A percentile compares a stretch with the other conserved stretches of the same genome.
These are phyloP conservation scores for Drosophila subquinaria DNA, from an alignment of 2,888 invertebrate genomes.

Conservation along the genomic window DNA sequence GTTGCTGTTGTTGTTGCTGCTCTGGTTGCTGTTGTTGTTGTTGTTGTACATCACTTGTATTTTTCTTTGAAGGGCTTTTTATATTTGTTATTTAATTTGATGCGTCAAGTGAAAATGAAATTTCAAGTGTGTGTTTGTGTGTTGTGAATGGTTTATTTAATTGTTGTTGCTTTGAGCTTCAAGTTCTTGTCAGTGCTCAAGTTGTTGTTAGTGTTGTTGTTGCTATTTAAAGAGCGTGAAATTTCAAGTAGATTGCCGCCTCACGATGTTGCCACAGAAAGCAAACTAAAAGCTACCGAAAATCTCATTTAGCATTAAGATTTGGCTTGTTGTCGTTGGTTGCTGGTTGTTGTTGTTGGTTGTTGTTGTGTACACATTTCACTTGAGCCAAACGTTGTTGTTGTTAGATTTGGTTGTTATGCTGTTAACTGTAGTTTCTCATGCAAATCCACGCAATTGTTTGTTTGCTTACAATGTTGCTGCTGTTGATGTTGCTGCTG, in stretches of 20 bases:
- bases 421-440: constrained; percentile 71
- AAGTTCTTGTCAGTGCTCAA: constrained; percentile 48
- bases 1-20: constrained; percentile 11
- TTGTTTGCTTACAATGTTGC: constrained; percentile 47
- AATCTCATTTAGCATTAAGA: constrained; percentile 52
- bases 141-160: constrained; percentile 50
- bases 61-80: constrained; percentile 35
- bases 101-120: constrained; percentile 78
- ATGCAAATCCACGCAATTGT: constrained; percentile 73
- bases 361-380: constrained; percentile 56
- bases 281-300: constrained; percentile 63
- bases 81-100: constrained; percentile 74
- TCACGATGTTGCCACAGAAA: constrained; percentile 54
- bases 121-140: constrained; percentile 42
- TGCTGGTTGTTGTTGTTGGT: constrained; percentile 21
- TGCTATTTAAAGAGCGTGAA: constrained; percentile 76
- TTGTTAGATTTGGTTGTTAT: constrained; percentile 35
- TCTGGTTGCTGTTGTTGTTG: constrained; percentile 13
- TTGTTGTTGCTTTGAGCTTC: constrained; percentile 47
- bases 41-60: constrained; percentile 24
- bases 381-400: constrained; percentile 45
- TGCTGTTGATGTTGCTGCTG: constrained; percentile 11
- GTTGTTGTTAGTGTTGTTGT: constrained; percentile 48
- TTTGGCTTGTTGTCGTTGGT: constrained; percentile 32
- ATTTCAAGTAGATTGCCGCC: constrained; percentile 74